Base-by-base conservation (phyloP, 1,140 invertebrate species). In the Chironomus tepperi region DNA sequence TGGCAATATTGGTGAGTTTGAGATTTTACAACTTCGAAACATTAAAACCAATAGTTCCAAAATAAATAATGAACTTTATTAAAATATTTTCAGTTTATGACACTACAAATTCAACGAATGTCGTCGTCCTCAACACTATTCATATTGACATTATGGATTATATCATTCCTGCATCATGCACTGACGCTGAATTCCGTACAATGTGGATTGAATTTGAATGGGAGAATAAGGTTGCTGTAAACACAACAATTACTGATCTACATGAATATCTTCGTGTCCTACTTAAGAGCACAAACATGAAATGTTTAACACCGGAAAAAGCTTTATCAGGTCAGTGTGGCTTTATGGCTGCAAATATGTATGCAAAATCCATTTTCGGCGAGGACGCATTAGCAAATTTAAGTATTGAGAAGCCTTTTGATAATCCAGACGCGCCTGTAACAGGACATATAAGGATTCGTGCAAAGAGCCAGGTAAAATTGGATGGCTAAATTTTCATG, bases 201-300 rank as follows among this genome's bases (percentile, higher is more conserved):
- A 99, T 99, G 98, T 99, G 98, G 98, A 93, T 96, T 1, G 97
- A 98, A 85, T 99, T 99, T 85, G 98, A 99, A 84, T 99, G 98
- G 98, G 98, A 99, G 86, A 99, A 99, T 85, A 99, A 99, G 88
- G 90, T 99, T 9, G 94, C 96, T 0, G 97, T 99, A 0, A 96
- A 96, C 81, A 99, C 98, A 0, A 93, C 91, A 70, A 89, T 99
- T 75, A 93, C 91, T 0, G 96, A 98, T 83, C 85, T 99, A 19
- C 88, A 94, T 75, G 94, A 96, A 77, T 99, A 98, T 85, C 85
- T 99, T 24, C 88, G 92, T 73, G 96, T 98, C 80, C 84, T 99
- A 42, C 85, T 99, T 21, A 93, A 92, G 77, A 94, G 93, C 75
- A 99, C 98, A 19, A 99, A 99, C 82, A 99, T 99, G 97, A 96